These are phyloP conservation scores for Boleophthalmus pectinirostris DNA, from an alignment of 2,113 vertebrate genomes.

Conservation along the genomic window DNA sequence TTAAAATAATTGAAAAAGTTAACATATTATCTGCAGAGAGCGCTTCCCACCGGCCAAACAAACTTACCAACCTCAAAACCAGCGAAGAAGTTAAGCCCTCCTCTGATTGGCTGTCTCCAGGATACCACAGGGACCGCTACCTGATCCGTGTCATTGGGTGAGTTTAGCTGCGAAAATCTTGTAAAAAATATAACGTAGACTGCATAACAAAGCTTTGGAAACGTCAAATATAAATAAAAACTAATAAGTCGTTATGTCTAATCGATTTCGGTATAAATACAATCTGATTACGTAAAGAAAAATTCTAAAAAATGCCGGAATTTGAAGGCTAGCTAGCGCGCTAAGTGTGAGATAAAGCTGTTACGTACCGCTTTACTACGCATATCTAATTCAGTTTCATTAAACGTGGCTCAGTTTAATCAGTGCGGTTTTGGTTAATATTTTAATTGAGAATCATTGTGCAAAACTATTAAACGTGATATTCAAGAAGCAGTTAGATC, in stretches of 20 bases:
- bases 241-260: not conserved
- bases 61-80: not conserved
- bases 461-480: not conserved
- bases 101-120: conserved; percentile 54
- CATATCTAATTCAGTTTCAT: not conserved
- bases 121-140: conserved; percentile 49
- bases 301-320: conserved; percentile 9
- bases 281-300: not conserved
- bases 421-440: not conserved
- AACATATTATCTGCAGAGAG: not conserved
- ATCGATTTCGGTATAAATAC: not conserved
- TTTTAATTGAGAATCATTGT: not conserved
- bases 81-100: conserved; percentile 36
- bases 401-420: not conserved
- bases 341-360: conserved; percentile 31
- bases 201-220: not conserved
- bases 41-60: not conserved
- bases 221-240: not conserved
- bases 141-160: conserved; percentile 28
- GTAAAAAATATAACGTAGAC: not conserved
- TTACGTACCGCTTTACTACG: not conserved
- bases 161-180: conserved; percentile 8
- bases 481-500: not conserved
- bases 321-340: conserved; percentile 30
- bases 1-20: not conserved